These are phyloP conservation scores for Ceramica pisi DNA, from an alignment of 2,888 invertebrate species.

Conservation along the genomic window DNA sequence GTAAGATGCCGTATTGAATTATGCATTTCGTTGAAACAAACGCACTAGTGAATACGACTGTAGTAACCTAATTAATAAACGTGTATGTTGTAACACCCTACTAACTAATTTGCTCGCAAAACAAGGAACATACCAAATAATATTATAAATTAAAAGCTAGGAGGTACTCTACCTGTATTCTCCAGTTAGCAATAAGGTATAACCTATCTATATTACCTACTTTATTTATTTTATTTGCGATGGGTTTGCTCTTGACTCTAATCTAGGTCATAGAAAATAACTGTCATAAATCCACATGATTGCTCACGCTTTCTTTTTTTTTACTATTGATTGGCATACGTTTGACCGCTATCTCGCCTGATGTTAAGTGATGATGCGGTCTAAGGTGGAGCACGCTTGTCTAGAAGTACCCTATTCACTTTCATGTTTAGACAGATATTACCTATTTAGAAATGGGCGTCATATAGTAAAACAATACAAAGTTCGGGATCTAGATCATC, in stretches of 20 bases:
- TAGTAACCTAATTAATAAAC: not conserved
- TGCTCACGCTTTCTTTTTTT: not conserved
- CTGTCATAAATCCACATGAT: too few species aligned
- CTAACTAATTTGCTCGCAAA: not conserved
- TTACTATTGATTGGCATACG: too few species aligned
- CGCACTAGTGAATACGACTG: not conserved
- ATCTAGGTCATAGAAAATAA: too few species aligned
- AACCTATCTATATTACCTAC: too few species aligned
- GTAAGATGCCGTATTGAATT: not conserved
- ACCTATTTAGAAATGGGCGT: not conserved
- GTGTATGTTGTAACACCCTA: not conserved
- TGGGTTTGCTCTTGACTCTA: too few species aligned
- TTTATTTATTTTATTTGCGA: too few species aligned
- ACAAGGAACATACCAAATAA: not conserved
- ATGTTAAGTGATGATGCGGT: too few species aligned
- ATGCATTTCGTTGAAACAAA: slow-evolving; percentile 8
- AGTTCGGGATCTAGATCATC: too few species aligned
- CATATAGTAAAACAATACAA: not conserved
- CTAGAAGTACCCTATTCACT: too few species aligned
- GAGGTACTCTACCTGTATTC: not conserved
- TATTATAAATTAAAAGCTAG: slow-evolving; percentile 12
- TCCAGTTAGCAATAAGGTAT: too few species aligned
- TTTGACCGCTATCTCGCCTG: too few species aligned
- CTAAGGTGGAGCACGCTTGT: too few species aligned
- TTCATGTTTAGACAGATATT: not conserved